A percentile compares a stretch with the other conserved stretches of the same genome.
Evolutionary conservation across 1,140 invertebrate species (phyloP).

Genomic region (Heliconius hermathena): DNA sequence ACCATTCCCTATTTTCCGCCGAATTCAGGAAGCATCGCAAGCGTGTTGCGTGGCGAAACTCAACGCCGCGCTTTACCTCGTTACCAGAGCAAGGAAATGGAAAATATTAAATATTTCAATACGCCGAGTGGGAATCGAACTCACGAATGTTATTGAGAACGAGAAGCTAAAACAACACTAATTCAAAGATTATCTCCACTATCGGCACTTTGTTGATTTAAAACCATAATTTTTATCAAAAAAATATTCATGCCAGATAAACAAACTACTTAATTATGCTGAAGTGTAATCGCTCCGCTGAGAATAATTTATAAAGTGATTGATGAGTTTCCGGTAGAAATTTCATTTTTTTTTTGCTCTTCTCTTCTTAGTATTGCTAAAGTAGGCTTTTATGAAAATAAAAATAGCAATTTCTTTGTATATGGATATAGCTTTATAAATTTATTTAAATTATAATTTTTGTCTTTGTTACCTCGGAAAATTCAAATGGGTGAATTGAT

Average conservation of each 20-base stretch:
- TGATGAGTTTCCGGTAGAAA: slow-evolving; percentile 35
- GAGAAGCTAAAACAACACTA: no score
- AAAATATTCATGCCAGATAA: slow-evolving; percentile 27
- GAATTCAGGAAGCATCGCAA: neutral
- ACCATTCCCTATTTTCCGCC: neutral
- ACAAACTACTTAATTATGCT: slow-evolving; percentile 42
- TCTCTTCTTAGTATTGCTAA: neutral
- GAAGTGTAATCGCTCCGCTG: slow-evolving; percentile 34
- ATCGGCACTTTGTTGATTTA: neutral
- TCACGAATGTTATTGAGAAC: neutral
- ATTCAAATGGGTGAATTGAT: no score
- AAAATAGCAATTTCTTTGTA: neutral
- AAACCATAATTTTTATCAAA: neutral
- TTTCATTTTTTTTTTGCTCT: slow-evolving; percentile 15
- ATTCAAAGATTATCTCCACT: neutral
- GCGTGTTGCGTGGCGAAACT: neutral
- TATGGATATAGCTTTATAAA: neutral
- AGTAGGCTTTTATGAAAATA: slow-evolving; percentile 14
- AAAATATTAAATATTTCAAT: neutral
- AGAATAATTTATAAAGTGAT: slow-evolving; percentile 42
- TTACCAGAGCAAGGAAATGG: neutral
- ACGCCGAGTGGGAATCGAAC: neutral
- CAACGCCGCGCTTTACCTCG: neutral
- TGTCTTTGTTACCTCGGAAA: no score
- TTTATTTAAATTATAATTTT: neutral